Evolutionary conservation across 2,797 vertebrate genomes (phyloP).

Genomic region (Podargus strigoides): DNA sequence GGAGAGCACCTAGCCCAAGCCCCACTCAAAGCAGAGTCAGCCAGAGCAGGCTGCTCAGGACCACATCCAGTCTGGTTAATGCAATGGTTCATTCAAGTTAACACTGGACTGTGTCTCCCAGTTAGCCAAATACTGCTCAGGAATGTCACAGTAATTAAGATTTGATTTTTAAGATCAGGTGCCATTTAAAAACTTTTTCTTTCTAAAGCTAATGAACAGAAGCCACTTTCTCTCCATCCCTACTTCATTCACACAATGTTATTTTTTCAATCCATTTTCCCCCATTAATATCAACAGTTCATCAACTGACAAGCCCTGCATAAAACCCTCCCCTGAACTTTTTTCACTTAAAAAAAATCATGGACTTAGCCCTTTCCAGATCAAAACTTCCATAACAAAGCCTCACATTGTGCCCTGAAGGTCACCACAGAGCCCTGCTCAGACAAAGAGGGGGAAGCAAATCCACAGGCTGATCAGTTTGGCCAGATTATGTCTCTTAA

Average conservation of each 20-base stretch:
- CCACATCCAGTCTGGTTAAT: rapidly evolving
- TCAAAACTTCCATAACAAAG: not conserved
- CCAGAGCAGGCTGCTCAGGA: not conserved
- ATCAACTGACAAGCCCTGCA: not conserved
- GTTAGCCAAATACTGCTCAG: not conserved
- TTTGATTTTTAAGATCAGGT: not conserved
- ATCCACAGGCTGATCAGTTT: not conserved
- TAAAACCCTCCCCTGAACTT: not conserved
- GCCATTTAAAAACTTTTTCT: not conserved
- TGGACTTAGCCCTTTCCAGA: rapidly evolving
- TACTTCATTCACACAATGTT: not conserved
- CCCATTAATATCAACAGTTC: not conserved
- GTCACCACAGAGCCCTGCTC: not conserved
- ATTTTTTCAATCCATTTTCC: not conserved
- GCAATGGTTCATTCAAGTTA: rapidly evolving
- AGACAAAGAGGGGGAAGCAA: not conserved
- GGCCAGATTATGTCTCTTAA: not conserved
- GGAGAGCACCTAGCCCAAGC: not conserved
- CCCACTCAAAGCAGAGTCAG: rapidly evolving
- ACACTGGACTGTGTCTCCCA: not conserved
- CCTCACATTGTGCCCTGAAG: not conserved
- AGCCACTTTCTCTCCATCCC: not conserved
- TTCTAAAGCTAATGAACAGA: not conserved
- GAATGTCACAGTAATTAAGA: not conserved
- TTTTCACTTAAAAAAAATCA: not conserved